Base-by-base conservation (phyloP, 2,797 vertebrate genomes). In the Phrynocephalus guinanensis region DNA sequence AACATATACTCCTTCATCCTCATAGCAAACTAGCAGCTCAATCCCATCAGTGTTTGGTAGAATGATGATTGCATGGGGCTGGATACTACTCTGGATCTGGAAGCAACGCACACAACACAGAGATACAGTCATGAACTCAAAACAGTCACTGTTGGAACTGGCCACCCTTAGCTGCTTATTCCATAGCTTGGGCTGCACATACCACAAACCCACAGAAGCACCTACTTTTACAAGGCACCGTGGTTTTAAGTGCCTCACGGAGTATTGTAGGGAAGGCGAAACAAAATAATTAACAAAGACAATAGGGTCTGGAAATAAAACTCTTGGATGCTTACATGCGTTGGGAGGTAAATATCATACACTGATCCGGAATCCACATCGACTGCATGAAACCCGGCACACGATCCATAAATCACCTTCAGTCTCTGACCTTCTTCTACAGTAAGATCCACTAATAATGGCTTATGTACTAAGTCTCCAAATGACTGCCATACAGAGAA, bases 331-430 rank as follows among this genome's bases (percentile, higher is more conserved):
- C 97, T 96, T 97, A 98, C 98, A 90, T 98, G 98, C 88, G 98
- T 98, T 92, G 98, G 98, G 90, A 98, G 96, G 92, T 98, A 98
- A 95, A 98, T 98, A 96, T 98, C 98, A 89, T 98, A 98, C 87
- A 98, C 98, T 0, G 98, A 98, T 95, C 98, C 98, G 0, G 98
- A 98, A 93, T 98, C 98, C 93, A 98, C 98, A 89, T 98, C 98
- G 76, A 98, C 98, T 0, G 98, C 98, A 90, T 98, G 98, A 94
- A 98, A 98, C 30, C 98, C 98, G 91, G 97, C 97, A 50, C 96
- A 97, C 91, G 98, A 98, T 30, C 98, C 98, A 83, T 98, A 98
- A 96, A 98, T 98, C 90, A 98, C 98, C 95, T 98, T 98, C 90
- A 98, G 95, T 91, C 98, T 97, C 95, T 98, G 98, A 82, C 98